Evolutionary conservation across 2,888 invertebrate genomes (phyloP).

Genomic region (Drosophila neotestacea): DNA sequence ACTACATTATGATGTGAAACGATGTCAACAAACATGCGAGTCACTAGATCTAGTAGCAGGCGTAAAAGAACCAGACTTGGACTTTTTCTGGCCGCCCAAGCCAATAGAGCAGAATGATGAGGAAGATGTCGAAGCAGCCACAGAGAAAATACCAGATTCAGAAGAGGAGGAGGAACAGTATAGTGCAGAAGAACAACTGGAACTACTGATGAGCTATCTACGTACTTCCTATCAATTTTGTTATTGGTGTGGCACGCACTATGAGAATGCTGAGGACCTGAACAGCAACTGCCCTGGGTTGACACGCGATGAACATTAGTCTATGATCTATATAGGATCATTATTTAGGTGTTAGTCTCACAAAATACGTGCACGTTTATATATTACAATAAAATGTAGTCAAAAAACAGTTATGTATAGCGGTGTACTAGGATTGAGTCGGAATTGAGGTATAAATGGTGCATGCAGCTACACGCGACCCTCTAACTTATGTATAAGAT

Average conservation of each 20-base stretch:
- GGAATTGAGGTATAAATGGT: conserved; percentile 29
- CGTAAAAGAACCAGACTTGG: conserved; percentile 86
- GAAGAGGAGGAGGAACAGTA: conserved; percentile 70
- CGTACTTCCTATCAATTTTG: conserved; percentile 91
- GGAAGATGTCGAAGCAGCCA: conserved; percentile 75
- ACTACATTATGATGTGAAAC: conserved; percentile 78
- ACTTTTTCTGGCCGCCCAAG: conserved; percentile 88
- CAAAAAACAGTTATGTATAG: conserved; percentile 64
- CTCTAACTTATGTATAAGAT: conserved; percentile 87
- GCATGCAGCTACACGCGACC: conserved; percentile 86
- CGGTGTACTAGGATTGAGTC: conserved; percentile 52
- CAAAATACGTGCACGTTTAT: conserved; percentile 63
- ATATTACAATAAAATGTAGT: conserved; percentile 72
- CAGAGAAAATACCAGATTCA: conserved; percentile 74
- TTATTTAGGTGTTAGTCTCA: conserved; percentile 39
- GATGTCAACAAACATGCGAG: conserved; percentile 86
- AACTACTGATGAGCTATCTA: conserved; percentile 88
- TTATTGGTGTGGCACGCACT: conserved; percentile 91
- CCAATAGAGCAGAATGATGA: conserved; percentile 28
- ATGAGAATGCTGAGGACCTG: conserved; percentile 88
- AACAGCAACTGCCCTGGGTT: conserved; percentile 88
- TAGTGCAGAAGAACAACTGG: conserved; percentile 87
- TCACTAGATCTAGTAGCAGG: conserved; percentile 88
- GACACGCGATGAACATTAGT: conserved; percentile 88
- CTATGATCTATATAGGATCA: conserved; percentile 2